These are phyloP conservation scores for Pithys albifrons DNA, from an alignment of 2,113 vertebrate genomes.

Conservation along the genomic window DNA sequence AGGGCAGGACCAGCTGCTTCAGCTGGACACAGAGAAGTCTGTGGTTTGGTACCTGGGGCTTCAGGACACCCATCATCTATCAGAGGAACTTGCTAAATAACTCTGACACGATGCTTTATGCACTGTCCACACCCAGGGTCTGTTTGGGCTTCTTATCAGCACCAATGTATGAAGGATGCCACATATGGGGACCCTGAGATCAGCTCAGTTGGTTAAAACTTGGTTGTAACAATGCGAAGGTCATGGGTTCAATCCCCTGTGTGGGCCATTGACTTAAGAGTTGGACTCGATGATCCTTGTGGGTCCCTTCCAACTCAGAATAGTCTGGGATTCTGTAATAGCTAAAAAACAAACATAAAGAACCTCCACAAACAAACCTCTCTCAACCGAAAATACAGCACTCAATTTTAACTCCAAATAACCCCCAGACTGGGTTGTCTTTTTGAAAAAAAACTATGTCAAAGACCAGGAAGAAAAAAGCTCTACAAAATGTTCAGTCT, in stretches of 20 bases:
- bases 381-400: neutral
- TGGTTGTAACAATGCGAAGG: no score
- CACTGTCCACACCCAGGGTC: neutral
- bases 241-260: no score
- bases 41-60: rapidly evolving
- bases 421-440: neutral
- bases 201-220: no score
- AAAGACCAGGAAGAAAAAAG: neutral
- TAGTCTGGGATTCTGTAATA: no score
- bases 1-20: neutral
- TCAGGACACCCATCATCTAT: neutral
- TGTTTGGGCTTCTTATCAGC: neutral
- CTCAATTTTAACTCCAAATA: no score
- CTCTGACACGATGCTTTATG: neutral
- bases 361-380: neutral
- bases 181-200: neutral
- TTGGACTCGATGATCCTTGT: no score
- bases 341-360: neutral
- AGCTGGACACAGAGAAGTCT: neutral
- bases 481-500: neutral
- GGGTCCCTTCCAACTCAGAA: no score
- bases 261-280: no score
- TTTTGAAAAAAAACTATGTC: neutral
- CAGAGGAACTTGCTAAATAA: neutral
- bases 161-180: neutral